Base-by-base conservation (phyloP, 2,113 vertebrate genomes). In the Lampris incognitus region DNA sequence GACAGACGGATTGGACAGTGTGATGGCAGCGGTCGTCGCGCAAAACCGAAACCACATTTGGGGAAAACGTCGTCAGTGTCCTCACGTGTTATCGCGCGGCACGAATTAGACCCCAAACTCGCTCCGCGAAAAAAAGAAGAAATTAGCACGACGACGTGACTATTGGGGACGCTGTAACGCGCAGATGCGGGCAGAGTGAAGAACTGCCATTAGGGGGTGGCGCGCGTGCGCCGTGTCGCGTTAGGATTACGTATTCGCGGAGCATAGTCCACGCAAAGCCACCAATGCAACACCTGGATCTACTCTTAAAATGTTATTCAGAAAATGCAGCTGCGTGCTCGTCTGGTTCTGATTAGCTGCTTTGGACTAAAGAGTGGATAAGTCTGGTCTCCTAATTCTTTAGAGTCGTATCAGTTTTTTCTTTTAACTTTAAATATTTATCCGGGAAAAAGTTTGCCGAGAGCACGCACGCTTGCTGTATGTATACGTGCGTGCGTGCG, bases 31-130 rank as follows among this genome's bases (percentile, higher is more conserved):
- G 50, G 41, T 41, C 80, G 57, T 80, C 49, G 56, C 50, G 70
- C n/a, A 80, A 85, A 24, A 91, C 63, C 2, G 13, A 69, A 67
- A 73, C 37, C 70, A 81, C 55, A 83, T 86, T 74, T 60, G 2
- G 39, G 42, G 51, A 70, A 61, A 75, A 24, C 24, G 37, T 24
- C 57, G 65, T 78, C 62, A 6, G 63, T 55, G 60, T 77, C 79
- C 69, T 76, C 3, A 40, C 72, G 48, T 82, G 76, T 69, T 60
- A 79, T 84, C 50, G 66, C 49, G 72, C 78, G 44, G 11, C 9
- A 80, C 6, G 51, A 65, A 85, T 72, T 24, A 81, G 46, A 80
- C 50, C 11, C 13, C 42, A 66, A 58, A n/a, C 46, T 0, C 10
- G 2, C 48, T 70, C 36, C 39, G 24, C 9, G 24, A 24, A 24